Evolutionary conservation across 2,888 invertebrate species (phyloP).

Genomic region (Ochlodes sylvanus): DNA sequence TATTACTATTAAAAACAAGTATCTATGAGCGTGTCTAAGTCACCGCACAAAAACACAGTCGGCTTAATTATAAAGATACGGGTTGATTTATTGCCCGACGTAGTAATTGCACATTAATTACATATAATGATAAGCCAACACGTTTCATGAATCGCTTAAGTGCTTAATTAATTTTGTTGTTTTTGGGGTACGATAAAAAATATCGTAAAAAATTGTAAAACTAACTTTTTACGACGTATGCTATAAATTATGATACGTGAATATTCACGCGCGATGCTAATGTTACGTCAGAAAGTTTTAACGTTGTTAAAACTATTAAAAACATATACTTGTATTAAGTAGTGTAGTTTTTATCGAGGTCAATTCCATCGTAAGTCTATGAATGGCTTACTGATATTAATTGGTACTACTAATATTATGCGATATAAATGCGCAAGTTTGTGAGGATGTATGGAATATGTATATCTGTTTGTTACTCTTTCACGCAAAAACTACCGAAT

Average conservation of each 20-base stretch:
- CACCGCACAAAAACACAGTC: slow-evolving; percentile 23
- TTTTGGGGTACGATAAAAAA: slow-evolving; percentile 18
- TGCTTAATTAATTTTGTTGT: slow-evolving; percentile 26
- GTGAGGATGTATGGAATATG: too few species aligned
- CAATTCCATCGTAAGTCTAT: too few species aligned
- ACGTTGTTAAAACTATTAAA: neutral
- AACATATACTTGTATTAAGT: too few species aligned
- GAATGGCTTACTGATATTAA: too few species aligned
- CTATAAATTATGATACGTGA: neutral
- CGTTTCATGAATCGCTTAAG: slow-evolving; percentile 31
- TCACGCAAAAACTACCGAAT: too few species aligned
- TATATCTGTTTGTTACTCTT: too few species aligned
- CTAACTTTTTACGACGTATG: slow-evolving; percentile 15
- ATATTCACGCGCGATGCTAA: neutral
- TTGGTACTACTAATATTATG: too few species aligned
- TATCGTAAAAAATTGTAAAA: slow-evolving; percentile 24
- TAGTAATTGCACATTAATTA: slow-evolving; percentile 32
- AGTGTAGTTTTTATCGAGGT: too few species aligned
- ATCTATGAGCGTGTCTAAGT: slow-evolving; percentile 5
- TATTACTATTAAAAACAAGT: slow-evolving; percentile 2
- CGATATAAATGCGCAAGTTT: too few species aligned
- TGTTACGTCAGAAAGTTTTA: neutral
- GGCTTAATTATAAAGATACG: slow-evolving; percentile 24
- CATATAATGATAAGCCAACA: slow-evolving; percentile 37
- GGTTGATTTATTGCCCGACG: slow-evolving; percentile 29